phyloP scores from a whole-genome alignment of 1,140 invertebrate species.

The Oryzaephilus surinamensis region DNA sequence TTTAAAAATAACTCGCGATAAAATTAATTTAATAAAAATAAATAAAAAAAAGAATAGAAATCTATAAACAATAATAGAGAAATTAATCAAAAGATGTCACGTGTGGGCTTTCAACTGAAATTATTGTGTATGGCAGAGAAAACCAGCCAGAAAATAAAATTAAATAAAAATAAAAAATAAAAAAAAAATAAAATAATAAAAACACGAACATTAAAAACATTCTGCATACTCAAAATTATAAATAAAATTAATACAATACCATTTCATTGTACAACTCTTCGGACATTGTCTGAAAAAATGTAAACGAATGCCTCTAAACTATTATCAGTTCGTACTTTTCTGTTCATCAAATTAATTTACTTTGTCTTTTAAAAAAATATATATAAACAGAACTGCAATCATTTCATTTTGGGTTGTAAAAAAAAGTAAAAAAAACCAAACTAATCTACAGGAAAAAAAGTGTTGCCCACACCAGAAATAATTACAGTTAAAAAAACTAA shows the following conservation, averaged over 20 bases:
- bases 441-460: too few species aligned
- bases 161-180: too few species aligned
- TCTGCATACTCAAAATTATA: slow-evolving; percentile 6
- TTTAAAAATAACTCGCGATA: too few species aligned
- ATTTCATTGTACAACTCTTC: slow-evolving; percentile 71
- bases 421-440: too few species aligned
- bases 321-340: slow-evolving; percentile 1
- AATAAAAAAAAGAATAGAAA: too few species aligned
- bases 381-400: neutral
- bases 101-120: slow-evolving; percentile 1
- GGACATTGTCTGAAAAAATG: slow-evolving; percentile 69
- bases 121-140: slow-evolving; percentile 2
- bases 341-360: neutral
- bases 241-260: slow-evolving; percentile 52
- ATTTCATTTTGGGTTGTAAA: neutral
- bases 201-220: slow-evolving; percentile 11
- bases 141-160: too few species aligned
- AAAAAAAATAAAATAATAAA: neutral
- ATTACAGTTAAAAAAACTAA: too few species aligned
- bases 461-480: too few species aligned
- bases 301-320: slow-evolving; percentile 38
- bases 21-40: too few species aligned
- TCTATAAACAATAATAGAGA: too few species aligned
- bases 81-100: too few species aligned
- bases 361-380: slow-evolving; percentile 16